These are phyloP conservation scores for Peribatodes rhomboidaria DNA, from an alignment of 2,888 invertebrate genomes.

Conservation along the genomic window DNA sequence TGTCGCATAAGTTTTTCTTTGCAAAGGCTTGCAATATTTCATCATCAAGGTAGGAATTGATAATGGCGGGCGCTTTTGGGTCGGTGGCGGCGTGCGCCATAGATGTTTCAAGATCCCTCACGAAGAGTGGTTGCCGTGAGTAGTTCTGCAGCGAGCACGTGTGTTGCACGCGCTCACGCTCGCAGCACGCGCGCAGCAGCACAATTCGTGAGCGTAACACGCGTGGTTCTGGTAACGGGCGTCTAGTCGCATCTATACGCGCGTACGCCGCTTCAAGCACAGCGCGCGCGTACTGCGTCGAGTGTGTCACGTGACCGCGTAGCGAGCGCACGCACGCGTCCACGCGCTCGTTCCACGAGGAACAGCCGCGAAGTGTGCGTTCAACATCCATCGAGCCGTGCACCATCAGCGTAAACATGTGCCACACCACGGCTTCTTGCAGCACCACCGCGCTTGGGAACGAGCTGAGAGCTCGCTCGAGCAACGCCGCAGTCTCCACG, in stretches of 20 bases:
- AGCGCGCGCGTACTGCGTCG: conserved; percentile 64
- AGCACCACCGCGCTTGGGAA: conserved; percentile 55
- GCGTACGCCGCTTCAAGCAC: conserved; percentile 59
- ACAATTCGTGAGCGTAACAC: conserved; percentile 56
- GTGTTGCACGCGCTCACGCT: conserved; percentile 2
- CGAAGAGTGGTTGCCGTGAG: conserved; percentile 51
- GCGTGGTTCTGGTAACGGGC: conserved; percentile 40
- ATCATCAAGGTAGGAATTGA: conserved; percentile 60
- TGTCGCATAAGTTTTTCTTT: conserved; percentile 61
- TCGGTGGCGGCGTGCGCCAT: conserved; percentile 27
- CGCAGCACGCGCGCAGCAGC: conserved; percentile 51
- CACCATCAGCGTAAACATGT: conserved; percentile 63
- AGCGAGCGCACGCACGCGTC: conserved; percentile 56
- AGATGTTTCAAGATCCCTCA: conserved; percentile 50
- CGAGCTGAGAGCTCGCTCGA: conserved; percentile 54
- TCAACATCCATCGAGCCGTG: conserved; percentile 40
- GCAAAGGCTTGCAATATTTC: conserved; percentile 56
- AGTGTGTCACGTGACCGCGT: conserved; percentile 60
- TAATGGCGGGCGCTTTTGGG: conserved; percentile 52
- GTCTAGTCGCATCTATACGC: conserved; percentile 48
- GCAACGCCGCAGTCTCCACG: conserved; percentile 51
- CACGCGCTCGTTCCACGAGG: conserved; percentile 54
- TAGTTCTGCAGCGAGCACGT: conserved; percentile 40
- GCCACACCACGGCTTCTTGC: conserved; percentile 59
- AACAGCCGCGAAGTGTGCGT: conserved; percentile 30